Conservation (phyloP, 2,888 invertebrate genomes). For the Antitype chi region DNA sequence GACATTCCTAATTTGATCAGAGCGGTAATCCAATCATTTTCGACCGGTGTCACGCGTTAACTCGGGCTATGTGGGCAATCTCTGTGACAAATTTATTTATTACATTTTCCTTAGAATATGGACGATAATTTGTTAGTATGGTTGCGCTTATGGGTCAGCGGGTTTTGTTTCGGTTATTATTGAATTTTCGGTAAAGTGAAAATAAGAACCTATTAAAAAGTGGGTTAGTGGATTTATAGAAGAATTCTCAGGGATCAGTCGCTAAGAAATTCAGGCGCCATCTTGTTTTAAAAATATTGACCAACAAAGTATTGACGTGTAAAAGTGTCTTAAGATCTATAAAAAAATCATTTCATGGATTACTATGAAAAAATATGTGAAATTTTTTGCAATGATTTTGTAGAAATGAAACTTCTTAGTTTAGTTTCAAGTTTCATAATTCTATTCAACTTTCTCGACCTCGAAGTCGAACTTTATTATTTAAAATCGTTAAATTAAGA, state of each 20-base stretch:
- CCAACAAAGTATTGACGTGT: no score
- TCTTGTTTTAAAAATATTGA: no score
- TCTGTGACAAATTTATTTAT: slow-evolving; percentile 64
- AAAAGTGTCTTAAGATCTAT: no score
- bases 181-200: neutral
- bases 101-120: slow-evolving; percentile 48
- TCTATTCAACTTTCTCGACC: neutral
- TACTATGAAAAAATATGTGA: no score
- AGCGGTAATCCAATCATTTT: slow-evolving; percentile 83
- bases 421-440: neutral
- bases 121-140: slow-evolving; percentile 24
- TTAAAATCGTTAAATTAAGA: neutral
- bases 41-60: slow-evolving; percentile 73
- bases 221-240: neutral
- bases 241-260: no score
- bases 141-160: slow-evolving; percentile 10
- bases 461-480: neutral
- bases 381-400: neutral
- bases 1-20: slow-evolving; percentile 86
- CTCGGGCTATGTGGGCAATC: slow-evolving; percentile 58
- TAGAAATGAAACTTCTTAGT: neutral
- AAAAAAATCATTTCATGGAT: no score
- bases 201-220: neutral
- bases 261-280: no score
- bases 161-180: neutral